Evolutionary conservation across 2,888 invertebrate species (phyloP), one percentile per base, ranked within the genome.

Genomic region (Sinotaia quadrata): DNA sequence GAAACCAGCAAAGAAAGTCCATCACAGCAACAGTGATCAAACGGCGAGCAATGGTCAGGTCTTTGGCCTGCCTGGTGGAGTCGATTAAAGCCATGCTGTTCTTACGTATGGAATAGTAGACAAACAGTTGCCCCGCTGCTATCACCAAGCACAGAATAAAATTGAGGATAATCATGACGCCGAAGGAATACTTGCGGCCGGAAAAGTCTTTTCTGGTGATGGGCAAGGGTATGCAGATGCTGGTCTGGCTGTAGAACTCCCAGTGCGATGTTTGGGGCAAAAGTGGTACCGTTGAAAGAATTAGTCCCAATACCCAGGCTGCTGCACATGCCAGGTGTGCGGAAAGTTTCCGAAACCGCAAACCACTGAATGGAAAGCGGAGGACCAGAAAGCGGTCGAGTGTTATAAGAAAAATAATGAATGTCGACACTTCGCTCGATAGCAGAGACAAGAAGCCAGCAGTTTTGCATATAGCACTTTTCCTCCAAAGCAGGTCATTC

Each of bases 351-450:
- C 7, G n/a, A 47, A 47, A 47, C 12, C 18, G 47, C 0, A 8
- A 18, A 15, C 52, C 49, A 1, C 54, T 89, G 52, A 91, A 84
- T 21, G 92, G 91, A 70, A 90, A 87, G n/a, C 91, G 90, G 47
- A 92, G 91, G 1, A 91, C 91, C 75, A 91, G 89, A 76, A 91
- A 90, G 12, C 92, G 89, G 81, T 92, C 92, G 88, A 91, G 90
- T 1, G 92, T 92, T 67, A 92, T 91, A 72, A 92, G 77, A 0
- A 90, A 89, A 27, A 92, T 87, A 58, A 91, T 82, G 31, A 81
- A 76, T 0, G 83, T 80, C 0, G 83, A 83, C 0, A 79, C 79
- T 71, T 84, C 82, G 31, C 65, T 58, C 8, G 88, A 87, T 62
- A 88, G 85, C 0, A 88, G 87, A 24, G 85, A 85, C 37, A 88